phyloP scores from a whole-genome alignment of 2,113 vertebrate genomes.

The Entelurus aequoreus region DNA sequence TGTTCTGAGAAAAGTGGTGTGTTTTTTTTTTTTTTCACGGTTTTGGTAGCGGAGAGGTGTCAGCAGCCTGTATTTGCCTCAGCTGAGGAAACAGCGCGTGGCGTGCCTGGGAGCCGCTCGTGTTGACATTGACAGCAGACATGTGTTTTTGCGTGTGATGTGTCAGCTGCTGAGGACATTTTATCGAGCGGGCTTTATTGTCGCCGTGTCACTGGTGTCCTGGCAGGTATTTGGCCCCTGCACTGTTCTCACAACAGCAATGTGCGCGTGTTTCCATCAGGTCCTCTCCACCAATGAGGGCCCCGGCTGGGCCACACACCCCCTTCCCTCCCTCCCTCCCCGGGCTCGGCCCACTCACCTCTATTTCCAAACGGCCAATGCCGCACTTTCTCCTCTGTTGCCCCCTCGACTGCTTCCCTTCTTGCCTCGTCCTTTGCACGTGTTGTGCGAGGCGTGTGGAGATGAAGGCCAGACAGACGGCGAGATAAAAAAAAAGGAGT shows the following conservation, averaged over 20 bases:
- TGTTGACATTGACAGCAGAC: slow-evolving; percentile 37
- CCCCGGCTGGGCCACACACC: slow-evolving; percentile 46
- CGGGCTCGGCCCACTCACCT: slow-evolving; percentile 43
- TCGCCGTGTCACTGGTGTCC: slow-evolving; percentile 16
- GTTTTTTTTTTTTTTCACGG: slow-evolving; percentile 3
- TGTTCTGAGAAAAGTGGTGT: slow-evolving; percentile 12
- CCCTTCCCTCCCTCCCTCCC: slow-evolving; percentile 14
- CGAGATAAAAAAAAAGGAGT: slow-evolving; percentile 18
- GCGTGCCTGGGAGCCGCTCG: not conserved
- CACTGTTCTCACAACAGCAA: slow-evolving; percentile 3
- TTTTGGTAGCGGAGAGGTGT: slow-evolving; percentile 26
- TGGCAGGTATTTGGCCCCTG: slow-evolving; percentile 27
- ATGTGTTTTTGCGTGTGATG: slow-evolving; percentile 32
- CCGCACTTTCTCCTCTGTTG: slow-evolving; percentile 18
- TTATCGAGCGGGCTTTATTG: slow-evolving; percentile 23
- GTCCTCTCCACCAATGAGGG: slow-evolving; percentile 58
- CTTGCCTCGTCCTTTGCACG: not conserved
- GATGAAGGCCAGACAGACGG: slow-evolving; percentile 37
- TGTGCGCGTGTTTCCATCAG: slow-evolving; percentile 11
- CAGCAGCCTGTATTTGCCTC: slow-evolving; percentile 26
- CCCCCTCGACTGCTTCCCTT: slow-evolving; percentile 1
- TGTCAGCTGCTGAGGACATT: slow-evolving; percentile 43
- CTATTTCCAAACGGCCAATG: slow-evolving; percentile 49
- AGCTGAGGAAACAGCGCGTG: slow-evolving; percentile 45
- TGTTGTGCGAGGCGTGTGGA: slow-evolving; percentile 19